Evolutionary conservation across 1,140 invertebrate species (phyloP), one percentile per base, ranked within the genome.

Genomic region (Drosophila albomicans): DNA sequence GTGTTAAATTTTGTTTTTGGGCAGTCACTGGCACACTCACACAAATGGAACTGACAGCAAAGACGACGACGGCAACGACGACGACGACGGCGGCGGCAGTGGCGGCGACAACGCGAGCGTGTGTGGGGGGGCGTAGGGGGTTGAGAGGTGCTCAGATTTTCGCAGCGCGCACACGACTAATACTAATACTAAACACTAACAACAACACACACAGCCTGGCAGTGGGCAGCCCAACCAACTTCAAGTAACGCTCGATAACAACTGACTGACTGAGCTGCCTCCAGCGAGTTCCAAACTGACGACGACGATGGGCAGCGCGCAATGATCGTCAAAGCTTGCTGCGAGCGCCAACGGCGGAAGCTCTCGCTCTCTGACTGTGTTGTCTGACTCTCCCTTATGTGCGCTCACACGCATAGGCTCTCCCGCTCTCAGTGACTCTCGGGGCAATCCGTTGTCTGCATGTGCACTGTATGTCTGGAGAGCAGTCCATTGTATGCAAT

Each of bases 191-290:
- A 59, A 62, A 62, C 58, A 65, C 56, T 68, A 75, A 71, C 71
- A 73, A 73, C 54, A 66, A 59, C 59, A 64, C 65, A 69, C 59
- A 64, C 65, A 69, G 57, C 63, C 35, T 41, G 20, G 62, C 72
- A 69, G 58, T 25, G 49, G 15, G n/a, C 20, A 57, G 57, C 32
- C 65, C 68, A 81, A 84, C 84, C 85, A 88, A 74, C 82, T 88
- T 73, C 80, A 84, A 74, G 78, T 73, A 80, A 77, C 82, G 70
- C 82, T 87, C 84, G 77, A 84, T 80, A 80, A 78, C 82, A 75
- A 85, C 70, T 85, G 81, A 86, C 63, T 61, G 48, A 63, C 51
- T 54, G 41, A 67, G 48, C 48, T 58, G 62, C 52, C 48, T 58
- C 67, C 58, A 79, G 43, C 41, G 49, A 51, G 63, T 45, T 74